Evolutionary conservation across 1,140 invertebrate genomes (phyloP).

Genomic region (honey bee (Apis mellifera)): DNA sequence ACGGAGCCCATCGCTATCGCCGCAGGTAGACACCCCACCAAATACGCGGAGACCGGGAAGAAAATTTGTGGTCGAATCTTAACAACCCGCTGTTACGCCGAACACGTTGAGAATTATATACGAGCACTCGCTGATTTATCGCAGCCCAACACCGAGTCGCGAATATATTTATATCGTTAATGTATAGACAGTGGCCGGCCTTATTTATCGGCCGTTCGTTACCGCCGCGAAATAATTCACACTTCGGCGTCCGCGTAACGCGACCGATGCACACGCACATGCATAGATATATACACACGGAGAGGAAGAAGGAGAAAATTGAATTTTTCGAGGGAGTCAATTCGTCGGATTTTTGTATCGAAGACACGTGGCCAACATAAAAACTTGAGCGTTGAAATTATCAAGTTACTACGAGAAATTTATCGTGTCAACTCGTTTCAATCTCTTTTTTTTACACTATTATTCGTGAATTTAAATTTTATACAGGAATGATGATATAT

Average conservation of each 20-base stretch:
- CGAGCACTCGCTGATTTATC: constrained; percentile 32
- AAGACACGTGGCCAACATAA: too few species aligned
- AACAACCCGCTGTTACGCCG: constrained; percentile 59
- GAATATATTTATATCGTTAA: constrained; percentile 23
- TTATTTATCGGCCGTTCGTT: constrained; percentile 32
- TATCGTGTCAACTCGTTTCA: too few species aligned
- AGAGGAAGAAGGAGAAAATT: neutral
- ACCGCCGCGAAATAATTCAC: constrained; percentile 31
- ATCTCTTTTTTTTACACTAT: too few species aligned
- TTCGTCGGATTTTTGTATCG: neutral
- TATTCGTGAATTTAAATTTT: too few species aligned
- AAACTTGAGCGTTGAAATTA: too few species aligned
- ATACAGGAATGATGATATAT: too few species aligned
- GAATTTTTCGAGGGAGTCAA: constrained; percentile 20
- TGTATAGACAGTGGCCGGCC: constrained; percentile 6
- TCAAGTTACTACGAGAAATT: too few species aligned
- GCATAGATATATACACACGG: neutral
- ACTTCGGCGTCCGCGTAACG: neutral
- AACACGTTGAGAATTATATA: constrained; percentile 33
- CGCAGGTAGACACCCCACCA: constrained; percentile 75
- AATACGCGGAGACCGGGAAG: constrained; percentile 62
- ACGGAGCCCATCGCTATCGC: constrained; percentile 74
- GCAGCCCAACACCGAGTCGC: neutral
- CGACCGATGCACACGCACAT: neutral
- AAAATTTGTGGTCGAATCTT: constrained; percentile 63